phyloP scores from a whole-genome alignment of 1,140 invertebrate genomes.

The Coboldia fuscipes region DNA sequence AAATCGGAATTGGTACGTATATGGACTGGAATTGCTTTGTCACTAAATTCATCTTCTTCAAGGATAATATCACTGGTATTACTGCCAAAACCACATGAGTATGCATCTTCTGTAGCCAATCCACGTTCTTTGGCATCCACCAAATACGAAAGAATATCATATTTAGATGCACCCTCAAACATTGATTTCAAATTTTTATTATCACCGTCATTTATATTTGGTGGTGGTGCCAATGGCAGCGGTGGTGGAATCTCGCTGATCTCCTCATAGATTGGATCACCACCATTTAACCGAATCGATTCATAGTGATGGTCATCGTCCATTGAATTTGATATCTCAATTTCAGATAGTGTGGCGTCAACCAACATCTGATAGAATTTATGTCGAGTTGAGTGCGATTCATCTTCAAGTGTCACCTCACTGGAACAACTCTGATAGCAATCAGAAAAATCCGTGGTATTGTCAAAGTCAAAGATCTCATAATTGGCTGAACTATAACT shows the following conservation, averaged over 20 bases:
- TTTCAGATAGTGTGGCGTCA: conserved; percentile 34
- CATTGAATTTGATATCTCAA: conserved; percentile 31
- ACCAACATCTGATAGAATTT: conserved; percentile 47
- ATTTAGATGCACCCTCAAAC: conserved; percentile 67
- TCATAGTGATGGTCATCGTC: conserved; percentile 52
- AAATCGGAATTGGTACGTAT: conserved; percentile 27
- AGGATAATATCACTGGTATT: conserved; percentile 28
- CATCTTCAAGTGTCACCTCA: conserved; percentile 28
- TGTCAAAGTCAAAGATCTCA: conserved; percentile 24
- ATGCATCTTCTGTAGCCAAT: conserved; percentile 34
- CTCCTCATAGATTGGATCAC: conserved; percentile 78
- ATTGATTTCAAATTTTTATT: conserved; percentile 43
- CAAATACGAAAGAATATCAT: conserved; percentile 70
- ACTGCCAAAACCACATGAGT: conserved; percentile 30
- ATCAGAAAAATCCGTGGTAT: conserved; percentile 28
- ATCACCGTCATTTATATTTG: conserved; percentile 36
- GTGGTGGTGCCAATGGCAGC: conserved; percentile 48
- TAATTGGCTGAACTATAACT: conserved; percentile 25
- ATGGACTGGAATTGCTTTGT: conserved; percentile 23
- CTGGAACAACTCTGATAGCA: conserved; percentile 40
- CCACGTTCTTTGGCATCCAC: conserved; percentile 63
- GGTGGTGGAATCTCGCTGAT: conserved; percentile 59
- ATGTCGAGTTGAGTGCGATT: conserved; percentile 23
- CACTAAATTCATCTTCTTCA: conserved; percentile 29
- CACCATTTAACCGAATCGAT: conserved; percentile 37